Evolutionary conservation across 2,888 invertebrate genomes (phyloP).

Genomic region (Caprella mutica): DNA sequence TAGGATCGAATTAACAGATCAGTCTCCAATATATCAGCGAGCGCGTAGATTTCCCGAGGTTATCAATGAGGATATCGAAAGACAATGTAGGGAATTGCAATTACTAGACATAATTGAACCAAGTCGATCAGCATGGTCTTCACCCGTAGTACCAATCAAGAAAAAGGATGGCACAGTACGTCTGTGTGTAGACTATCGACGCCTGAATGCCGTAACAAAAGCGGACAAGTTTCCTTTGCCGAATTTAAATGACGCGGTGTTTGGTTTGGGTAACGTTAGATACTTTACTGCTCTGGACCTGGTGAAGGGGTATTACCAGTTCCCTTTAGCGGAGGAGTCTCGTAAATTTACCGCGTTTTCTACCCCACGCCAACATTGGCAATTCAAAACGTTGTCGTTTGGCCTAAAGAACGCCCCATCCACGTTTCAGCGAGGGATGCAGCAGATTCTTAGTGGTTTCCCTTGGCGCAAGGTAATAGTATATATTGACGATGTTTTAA

Average conservation of each 20-base stretch:
- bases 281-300: slow-evolving; percentile 6
- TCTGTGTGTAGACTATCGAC: slow-evolving; percentile 3
- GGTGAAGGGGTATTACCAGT: background rate
- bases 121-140: no score
- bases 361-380: background rate
- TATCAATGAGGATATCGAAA: no score
- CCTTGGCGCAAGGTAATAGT: background rate
- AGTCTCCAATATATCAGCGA: no score
- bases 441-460: background rate
- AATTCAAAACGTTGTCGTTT: background rate
- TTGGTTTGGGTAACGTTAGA: slow-evolving; percentile 2
- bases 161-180: background rate
- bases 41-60: no score
- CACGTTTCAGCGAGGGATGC: background rate
- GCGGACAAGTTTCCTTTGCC: background rate
- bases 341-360: background rate
- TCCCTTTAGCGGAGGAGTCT: background rate
- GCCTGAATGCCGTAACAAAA: slow-evolving; percentile 1
- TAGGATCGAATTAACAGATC: no score
- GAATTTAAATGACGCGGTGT: background rate
- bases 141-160: background rate
- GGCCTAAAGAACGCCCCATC: background rate
- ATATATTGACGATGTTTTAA: background rate
- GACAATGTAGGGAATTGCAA: no score
- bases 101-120: no score